Conservation (phyloP, 92 coral and sea anemone genomes). For the Meandrina meandrites region DNA sequence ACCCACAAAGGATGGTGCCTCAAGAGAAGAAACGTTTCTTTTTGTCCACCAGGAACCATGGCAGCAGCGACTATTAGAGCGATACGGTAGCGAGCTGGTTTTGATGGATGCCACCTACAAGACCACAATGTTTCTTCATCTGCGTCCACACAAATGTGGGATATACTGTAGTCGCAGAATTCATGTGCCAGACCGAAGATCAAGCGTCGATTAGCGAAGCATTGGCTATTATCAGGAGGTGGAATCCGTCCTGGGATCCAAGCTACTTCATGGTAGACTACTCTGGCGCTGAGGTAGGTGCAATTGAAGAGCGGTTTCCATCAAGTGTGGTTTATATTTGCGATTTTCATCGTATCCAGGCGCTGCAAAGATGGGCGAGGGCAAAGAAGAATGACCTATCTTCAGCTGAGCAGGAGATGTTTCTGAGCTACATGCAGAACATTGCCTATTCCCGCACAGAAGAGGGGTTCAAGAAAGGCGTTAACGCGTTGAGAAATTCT, state of each 20-base stretch:
- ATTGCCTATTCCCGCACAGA: slow-evolving; percentile 36
- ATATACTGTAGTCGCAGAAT: slow-evolving; percentile 46
- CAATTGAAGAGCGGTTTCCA: slow-evolving; percentile 56
- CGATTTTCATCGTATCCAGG: slow-evolving; percentile 51
- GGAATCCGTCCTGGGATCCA: slow-evolving; percentile 44
- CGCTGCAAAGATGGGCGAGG: slow-evolving; percentile 47
- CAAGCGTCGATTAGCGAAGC: slow-evolving; percentile 19
- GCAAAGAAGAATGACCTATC: slow-evolving; percentile 37
- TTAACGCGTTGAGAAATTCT: slow-evolving; percentile 26
- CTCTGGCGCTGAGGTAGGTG: slow-evolving; percentile 56
- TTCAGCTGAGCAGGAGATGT: slow-evolving; percentile 39
- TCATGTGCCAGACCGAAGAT: slow-evolving; percentile 42
- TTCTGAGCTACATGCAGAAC: slow-evolving; percentile 40
- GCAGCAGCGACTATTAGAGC: neutral
- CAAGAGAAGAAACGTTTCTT: neutral
- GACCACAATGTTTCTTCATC: slow-evolving; percentile 54
- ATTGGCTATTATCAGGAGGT: slow-evolving; percentile 7
- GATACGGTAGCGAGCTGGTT: neutral
- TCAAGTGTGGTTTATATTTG: slow-evolving; percentile 43
- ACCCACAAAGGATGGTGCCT: neutral
- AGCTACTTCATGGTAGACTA: slow-evolving; percentile 50
- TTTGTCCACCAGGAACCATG: slow-evolving; percentile 14
- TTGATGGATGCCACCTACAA: slow-evolving; percentile 64
- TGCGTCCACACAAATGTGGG: slow-evolving; percentile 63
- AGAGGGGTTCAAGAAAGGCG: slow-evolving; percentile 25